phyloP scores from a whole-genome alignment of 2,113 vertebrate species.

The Peromyscus leucopus region DNA sequence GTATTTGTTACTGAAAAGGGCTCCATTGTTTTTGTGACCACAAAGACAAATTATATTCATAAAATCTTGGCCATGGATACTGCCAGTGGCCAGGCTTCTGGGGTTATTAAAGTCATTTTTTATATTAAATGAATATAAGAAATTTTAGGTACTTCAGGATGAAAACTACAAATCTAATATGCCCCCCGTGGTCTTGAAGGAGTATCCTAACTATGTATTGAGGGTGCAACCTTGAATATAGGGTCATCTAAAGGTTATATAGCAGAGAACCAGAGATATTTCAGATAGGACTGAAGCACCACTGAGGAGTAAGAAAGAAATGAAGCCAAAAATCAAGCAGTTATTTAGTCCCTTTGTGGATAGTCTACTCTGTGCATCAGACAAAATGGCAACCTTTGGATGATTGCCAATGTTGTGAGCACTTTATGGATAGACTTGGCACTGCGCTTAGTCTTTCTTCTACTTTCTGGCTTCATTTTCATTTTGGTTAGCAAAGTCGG shows the following conservation, averaged over 20 bases:
- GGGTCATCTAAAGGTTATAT: slow-evolving; percentile 38
- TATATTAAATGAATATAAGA: slow-evolving; percentile 67
- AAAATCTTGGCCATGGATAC: slow-evolving; percentile 62
- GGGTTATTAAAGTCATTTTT: slow-evolving; percentile 80
- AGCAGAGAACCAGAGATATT: slow-evolving; percentile 2
- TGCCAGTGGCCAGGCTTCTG: slow-evolving; percentile 57
- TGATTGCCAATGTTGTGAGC: not conserved
- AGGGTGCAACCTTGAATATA: not conserved
- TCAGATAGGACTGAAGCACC: not conserved
- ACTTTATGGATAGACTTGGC: not conserved
- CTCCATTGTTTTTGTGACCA: slow-evolving; percentile 63
- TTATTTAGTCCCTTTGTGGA: not conserved
- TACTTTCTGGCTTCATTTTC: not conserved
- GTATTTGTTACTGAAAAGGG: slow-evolving; percentile 37
- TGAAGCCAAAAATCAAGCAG: not conserved
- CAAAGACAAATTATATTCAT: slow-evolving; percentile 77
- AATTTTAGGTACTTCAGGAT: slow-evolving; percentile 46
- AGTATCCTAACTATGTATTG: slow-evolving; percentile 31
- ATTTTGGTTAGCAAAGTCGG: not conserved
- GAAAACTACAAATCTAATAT: slow-evolving; percentile 55
- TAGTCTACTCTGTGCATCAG: not conserved
- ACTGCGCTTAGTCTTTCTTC: not conserved
- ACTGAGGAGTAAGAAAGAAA: not conserved
- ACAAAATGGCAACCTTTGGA: not conserved
- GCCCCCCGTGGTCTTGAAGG: slow-evolving; percentile 43